Conservation (phyloP, 2,113 vertebrate species). For the Lasiurus borealis region DNA sequence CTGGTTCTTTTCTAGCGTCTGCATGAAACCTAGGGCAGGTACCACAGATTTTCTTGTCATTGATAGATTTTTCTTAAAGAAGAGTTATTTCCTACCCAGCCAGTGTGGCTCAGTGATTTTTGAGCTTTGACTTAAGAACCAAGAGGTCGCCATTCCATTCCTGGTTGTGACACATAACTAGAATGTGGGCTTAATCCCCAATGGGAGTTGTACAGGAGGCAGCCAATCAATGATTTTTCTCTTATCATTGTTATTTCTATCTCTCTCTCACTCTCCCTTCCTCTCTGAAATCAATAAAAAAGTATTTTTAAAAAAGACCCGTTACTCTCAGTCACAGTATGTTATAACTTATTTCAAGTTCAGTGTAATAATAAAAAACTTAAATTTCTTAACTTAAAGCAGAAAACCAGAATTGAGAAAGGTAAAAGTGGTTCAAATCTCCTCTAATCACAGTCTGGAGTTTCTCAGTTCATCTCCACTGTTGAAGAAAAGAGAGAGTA, state of each 20-base stretch:
- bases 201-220: no score
- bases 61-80: not conserved
- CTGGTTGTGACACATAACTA: no score
- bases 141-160: no score
- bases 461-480: not conserved
- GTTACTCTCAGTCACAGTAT: not conserved
- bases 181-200: no score
- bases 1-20: not conserved
- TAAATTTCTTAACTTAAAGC: not conserved
- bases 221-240: no score
- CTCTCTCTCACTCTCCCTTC: no score
- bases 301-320: no score
- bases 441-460: not conserved
- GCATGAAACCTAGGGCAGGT: not conserved
- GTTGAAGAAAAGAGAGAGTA: not conserved
- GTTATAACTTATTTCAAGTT: not conserved
- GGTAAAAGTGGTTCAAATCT: not conserved
- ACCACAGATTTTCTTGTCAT: not conserved
- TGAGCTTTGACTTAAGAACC: no score
- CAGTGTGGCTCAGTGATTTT: no score
- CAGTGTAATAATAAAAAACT: not conserved
- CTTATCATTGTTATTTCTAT: no score
- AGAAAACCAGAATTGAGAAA: not conserved
- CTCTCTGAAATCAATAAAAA: no score
- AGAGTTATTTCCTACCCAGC: no score